These are phyloP conservation scores for Embiotoca jacksoni DNA, from an alignment of 2,113 vertebrate species.

Conservation along the genomic window DNA sequence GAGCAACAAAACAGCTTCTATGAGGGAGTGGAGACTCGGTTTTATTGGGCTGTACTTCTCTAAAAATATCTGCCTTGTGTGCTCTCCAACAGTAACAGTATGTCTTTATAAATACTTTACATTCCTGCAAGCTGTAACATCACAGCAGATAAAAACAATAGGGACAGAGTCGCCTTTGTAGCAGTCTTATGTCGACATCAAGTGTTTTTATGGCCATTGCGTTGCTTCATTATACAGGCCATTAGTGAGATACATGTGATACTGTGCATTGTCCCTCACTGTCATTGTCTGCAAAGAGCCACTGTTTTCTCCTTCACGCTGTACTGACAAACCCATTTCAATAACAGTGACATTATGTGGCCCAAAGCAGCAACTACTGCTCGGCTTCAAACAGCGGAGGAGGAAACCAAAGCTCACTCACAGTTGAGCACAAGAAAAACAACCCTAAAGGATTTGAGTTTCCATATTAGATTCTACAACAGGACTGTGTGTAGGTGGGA, in stretches of 20 bases:
- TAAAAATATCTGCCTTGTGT: constrained; percentile 43
- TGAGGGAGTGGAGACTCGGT: constrained; percentile 12
- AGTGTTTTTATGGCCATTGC: constrained; percentile 1
- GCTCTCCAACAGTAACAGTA: constrained; percentile 2
- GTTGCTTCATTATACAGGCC: constrained; percentile 5
- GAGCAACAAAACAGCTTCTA: constrained; percentile 36
- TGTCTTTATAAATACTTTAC: background rate
- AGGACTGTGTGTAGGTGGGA: constrained; percentile 45
- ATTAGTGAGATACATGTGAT: background rate
- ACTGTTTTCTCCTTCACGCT: constrained; percentile 2
- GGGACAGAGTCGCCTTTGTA: background rate
- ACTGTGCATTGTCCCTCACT: background rate
- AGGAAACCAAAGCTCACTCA: constrained; percentile 37
- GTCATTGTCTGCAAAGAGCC: constrained; percentile 8
- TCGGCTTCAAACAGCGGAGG: constrained; percentile 31
- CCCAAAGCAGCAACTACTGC: constrained; percentile 31
- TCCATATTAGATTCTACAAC: constrained; percentile 64
- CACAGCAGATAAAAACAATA: background rate
- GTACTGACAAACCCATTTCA: constrained; percentile 25
- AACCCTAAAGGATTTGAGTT: constrained; percentile 51
- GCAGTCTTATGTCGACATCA: background rate
- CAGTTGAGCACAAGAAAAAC: constrained; percentile 42
- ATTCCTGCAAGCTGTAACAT: background rate
- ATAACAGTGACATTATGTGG: constrained; percentile 6
- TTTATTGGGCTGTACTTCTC: constrained; percentile 18